Evolutionary conservation across 2,888 invertebrate species (phyloP).

Genomic region (Ectemnius cavifrons): DNA sequence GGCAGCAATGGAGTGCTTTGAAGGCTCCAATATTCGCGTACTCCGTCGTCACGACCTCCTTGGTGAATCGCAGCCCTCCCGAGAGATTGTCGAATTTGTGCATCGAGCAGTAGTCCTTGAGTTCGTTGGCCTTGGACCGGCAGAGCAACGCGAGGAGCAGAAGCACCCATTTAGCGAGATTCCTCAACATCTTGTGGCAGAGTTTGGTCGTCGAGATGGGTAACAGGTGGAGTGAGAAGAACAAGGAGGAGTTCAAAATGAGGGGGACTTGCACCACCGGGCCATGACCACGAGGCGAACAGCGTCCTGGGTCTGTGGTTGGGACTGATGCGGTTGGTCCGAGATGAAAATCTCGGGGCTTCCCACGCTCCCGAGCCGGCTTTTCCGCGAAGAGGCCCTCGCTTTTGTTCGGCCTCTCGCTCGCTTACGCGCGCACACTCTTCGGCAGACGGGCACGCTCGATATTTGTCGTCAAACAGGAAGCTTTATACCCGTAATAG

Average conservation of each 20-base stretch:
- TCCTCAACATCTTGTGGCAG: neutral
- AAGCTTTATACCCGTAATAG: slow-evolving; percentile 29
- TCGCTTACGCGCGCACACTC: neutral
- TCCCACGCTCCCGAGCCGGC: slow-evolving; percentile 5
- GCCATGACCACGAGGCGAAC: too few relatives aligned
- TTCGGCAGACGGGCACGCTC: slow-evolving; percentile 22
- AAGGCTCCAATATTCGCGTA: slow-evolving; percentile 85
- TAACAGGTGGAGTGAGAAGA: slow-evolving; percentile 30
- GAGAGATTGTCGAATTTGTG: slow-evolving; percentile 81
- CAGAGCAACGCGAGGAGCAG: neutral
- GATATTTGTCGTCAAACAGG: slow-evolving; percentile 63
- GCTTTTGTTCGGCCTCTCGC: slow-evolving; percentile 7
- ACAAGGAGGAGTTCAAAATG: slow-evolving; percentile 8
- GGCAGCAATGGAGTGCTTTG: slow-evolving; percentile 88
- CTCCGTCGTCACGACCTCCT: slow-evolving; percentile 84
- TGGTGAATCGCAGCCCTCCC: slow-evolving; percentile 86
- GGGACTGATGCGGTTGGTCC: neutral
- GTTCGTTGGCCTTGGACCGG: slow-evolving; percentile 61
- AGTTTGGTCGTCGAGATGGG: neutral
- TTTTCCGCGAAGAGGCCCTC: slow-evolving; percentile 24
- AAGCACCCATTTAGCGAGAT: neutral
- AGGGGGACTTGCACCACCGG: too few relatives aligned
- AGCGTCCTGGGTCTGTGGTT: too few relatives aligned
- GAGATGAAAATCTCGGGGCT: slow-evolving; percentile 10
- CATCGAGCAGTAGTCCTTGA: slow-evolving; percentile 81